Base-by-base conservation (phyloP, 37 sponge, comb jelly and placozoan species). In the Halisarca cf. caerulea region DNA sequence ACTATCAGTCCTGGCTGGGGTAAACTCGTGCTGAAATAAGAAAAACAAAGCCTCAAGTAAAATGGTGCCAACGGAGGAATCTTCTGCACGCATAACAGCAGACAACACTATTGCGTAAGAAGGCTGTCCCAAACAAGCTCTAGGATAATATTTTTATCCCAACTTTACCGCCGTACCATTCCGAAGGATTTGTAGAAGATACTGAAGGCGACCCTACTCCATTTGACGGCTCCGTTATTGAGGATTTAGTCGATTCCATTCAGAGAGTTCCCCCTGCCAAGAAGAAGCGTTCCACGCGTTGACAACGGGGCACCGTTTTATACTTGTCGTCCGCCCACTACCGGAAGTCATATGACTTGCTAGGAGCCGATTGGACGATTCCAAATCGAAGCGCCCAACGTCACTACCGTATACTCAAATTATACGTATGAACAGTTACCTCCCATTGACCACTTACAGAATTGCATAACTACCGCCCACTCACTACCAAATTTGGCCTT, bases 141-240 rank as follows among this genome's bases (percentile, higher is more conserved):
- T 15, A 62, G 25, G 6, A 62, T 7, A 28, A 62, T n/a, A 8
- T 62, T 62, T 15, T 30, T 20, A 36, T 37, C 42, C 77, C 41
- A n/a, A 36, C 42, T 74, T 38, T 37, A n/a, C 45, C 24, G 44
- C 41, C 77, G 45, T 74, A 74, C 77, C 77, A 74, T 74, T 74
- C 77, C 77, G 77, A 37, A 40, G 77, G 77, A 23, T 74, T 74
- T n/a, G 77, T 74, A 40, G 77, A 74, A 40, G 77, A 44, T 21
- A 74, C 77, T 43, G 77, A 74, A 40, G 77, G 77, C 77, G 77
- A 74, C 36, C 77, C 77, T 74, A 37, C 77, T 74, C 77, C 77
- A 74, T 74, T 74, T 4, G 77, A 41, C 24, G 77, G 42, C 45
- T 74, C 77, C 24, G 25, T 43, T 43, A 74, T 25, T 38, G 77